Evolutionary conservation across 2,797 vertebrate genomes (phyloP).

Genomic region (Alca torda): DNA sequence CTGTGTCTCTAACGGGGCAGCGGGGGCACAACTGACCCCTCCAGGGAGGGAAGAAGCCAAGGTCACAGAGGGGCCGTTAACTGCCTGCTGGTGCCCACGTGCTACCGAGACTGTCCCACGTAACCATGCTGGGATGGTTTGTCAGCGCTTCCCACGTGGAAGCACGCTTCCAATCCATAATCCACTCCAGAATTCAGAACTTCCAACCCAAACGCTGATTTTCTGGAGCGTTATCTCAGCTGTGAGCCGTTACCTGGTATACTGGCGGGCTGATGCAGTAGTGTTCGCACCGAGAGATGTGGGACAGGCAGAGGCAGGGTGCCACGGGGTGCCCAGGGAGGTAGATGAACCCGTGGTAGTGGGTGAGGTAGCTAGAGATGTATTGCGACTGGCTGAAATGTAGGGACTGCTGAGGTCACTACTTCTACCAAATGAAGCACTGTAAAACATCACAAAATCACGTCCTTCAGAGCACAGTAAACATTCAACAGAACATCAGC

Average conservation of each 20-base stretch:
- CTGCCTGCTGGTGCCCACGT: background rate
- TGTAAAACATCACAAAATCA: conserved; percentile 78
- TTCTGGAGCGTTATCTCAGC: background rate
- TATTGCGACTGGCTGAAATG: conserved; percentile 77
- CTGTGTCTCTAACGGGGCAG: background rate
- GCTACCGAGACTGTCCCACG: background rate
- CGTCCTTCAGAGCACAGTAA: conserved; percentile 64
- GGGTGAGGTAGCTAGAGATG: conserved; percentile 79
- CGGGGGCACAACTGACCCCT: background rate
- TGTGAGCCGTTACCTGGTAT: conserved; percentile 71
- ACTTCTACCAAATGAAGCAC: conserved; percentile 79
- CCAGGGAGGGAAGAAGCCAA: background rate
- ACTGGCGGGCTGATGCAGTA: conserved; percentile 45
- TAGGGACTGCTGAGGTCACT: conserved; percentile 79
- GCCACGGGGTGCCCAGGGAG: conserved; percentile 73
- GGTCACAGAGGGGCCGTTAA: accelerated
- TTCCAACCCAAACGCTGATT: background rate
- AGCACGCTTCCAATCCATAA: background rate
- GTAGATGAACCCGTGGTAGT: conserved; percentile 74
- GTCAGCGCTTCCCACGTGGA: accelerated
- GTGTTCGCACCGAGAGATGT: conserved; percentile 68
- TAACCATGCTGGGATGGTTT: background rate
- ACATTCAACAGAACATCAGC: conserved; percentile 15
- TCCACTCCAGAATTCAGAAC: background rate
- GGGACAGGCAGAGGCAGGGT: conserved; percentile 72